Percentiles rank a stretch among this genome's conserved stretches.
phyloP scores from a whole-genome alignment of 2,888 invertebrate genomes.

The Blastobasis adustella region DNA sequence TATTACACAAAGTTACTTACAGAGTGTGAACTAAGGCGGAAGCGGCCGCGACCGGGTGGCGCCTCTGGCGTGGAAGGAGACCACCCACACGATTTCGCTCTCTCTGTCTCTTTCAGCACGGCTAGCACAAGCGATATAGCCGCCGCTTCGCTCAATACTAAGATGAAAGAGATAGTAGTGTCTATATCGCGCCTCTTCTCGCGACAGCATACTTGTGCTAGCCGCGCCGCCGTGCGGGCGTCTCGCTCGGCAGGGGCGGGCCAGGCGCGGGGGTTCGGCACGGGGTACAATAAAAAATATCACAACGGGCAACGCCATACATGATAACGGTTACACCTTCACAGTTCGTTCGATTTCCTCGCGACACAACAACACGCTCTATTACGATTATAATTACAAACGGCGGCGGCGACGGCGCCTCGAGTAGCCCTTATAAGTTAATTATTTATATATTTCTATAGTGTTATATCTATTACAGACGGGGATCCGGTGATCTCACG shows the following conservation, averaged over 20 bases:
- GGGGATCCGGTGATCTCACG: too few species aligned
- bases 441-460: constrained; percentile 37
- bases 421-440: constrained; percentile 24
- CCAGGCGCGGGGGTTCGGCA: not conserved
- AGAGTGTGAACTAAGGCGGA: not conserved
- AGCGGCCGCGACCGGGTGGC: not conserved
- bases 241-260: too few species aligned
- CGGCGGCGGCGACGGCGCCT: constrained; percentile 33
- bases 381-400: not conserved
- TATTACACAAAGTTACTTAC: too few species aligned
- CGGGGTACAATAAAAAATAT: not conserved
- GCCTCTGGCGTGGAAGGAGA: not conserved
- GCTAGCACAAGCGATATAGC: too few species aligned
- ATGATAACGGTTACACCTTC: not conserved
- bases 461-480: constrained; percentile 42
- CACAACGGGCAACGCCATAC: not conserved
- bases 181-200: too few species aligned
- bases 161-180: too few species aligned
- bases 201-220: too few species aligned
- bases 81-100: not conserved
- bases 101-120: too few species aligned
- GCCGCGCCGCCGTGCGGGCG: too few species aligned
- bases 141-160: too few species aligned
- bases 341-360: not conserved
- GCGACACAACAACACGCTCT: not conserved